Evolutionary conservation across 2,113 vertebrate species (phyloP).

Genomic region (Mesocricetus auratus): DNA sequence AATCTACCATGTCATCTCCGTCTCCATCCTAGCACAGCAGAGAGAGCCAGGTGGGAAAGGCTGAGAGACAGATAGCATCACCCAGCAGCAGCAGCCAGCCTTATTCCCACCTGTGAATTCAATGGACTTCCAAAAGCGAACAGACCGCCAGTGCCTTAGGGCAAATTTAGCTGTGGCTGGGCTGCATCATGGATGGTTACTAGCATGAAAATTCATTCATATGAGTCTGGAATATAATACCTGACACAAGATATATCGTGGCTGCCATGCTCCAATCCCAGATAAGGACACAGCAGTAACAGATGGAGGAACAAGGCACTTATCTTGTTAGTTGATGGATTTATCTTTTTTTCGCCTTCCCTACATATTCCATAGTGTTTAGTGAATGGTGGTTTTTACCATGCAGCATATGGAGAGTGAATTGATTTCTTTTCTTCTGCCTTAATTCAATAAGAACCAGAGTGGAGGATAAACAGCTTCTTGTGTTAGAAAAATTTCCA

Average conservation of each 20-base stretch:
- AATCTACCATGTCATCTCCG: neutral
- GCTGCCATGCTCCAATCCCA: constrained; percentile 87
- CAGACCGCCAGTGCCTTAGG: constrained; percentile 75
- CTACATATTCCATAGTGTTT: constrained; percentile 89
- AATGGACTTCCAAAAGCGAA: constrained; percentile 72
- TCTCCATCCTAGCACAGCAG: neutral
- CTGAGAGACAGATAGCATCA: neutral
- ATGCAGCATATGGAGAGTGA: constrained; percentile 86
- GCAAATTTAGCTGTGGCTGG: constrained; percentile 73
- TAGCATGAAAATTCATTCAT: constrained; percentile 88
- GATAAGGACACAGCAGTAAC: constrained; percentile 91
- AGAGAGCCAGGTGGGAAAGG: neutral
- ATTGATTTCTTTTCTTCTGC: constrained; percentile 85
- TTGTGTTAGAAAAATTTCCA: constrained; percentile 87
- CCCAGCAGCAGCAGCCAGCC: neutral
- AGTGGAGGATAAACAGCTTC: constrained; percentile 87
- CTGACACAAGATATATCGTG: constrained; percentile 88
- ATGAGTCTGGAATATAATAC: constrained; percentile 89
- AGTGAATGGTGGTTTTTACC: constrained; percentile 76
- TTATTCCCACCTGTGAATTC: neutral
- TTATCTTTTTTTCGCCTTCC: constrained; percentile 87
- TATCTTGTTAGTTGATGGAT: constrained; percentile 92
- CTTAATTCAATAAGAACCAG: constrained; percentile 88
- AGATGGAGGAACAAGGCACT: constrained; percentile 90
- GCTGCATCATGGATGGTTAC: constrained; percentile 72